Percentiles rank a stretch among this genome's conserved stretches.
Evolutionary conservation across 1,140 invertebrate genomes (phyloP).

Genomic region (Drosophila obscura): DNA sequence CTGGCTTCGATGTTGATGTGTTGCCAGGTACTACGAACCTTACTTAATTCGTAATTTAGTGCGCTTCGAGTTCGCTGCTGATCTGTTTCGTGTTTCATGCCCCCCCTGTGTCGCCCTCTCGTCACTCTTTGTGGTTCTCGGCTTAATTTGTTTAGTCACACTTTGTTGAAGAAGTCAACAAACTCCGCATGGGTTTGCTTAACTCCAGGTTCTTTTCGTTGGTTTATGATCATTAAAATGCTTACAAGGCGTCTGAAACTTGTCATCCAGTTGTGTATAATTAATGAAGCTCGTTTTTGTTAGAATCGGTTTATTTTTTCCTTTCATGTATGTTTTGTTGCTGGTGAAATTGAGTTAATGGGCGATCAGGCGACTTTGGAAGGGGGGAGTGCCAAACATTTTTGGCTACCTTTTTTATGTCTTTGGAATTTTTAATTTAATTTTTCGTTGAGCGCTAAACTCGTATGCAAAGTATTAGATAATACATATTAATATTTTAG

Average conservation of each 20-base stretch:
- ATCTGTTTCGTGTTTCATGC: constrained; percentile 30
- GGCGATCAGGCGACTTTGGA: not conserved
- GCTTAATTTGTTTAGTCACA: constrained; percentile 80
- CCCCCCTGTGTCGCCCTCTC: not conserved
- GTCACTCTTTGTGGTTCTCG: constrained; percentile 45
- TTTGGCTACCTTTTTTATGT: not conserved
- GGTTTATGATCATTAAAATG: constrained; percentile 67
- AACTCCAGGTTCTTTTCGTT: constrained; percentile 42
- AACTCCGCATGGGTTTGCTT: constrained; percentile 72
- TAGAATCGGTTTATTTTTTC: constrained; percentile 25
- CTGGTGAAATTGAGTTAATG: constrained; percentile 31
- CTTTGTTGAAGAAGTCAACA: constrained; percentile 81
- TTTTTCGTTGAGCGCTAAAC: not conserved
- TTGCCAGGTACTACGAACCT: constrained; percentile 45
- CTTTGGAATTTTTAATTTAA: not conserved
- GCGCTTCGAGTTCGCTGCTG: constrained; percentile 38
- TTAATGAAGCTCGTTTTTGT: constrained; percentile 64
- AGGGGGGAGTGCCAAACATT: no score
- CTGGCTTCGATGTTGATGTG: constrained; percentile 41
- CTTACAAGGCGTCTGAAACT: constrained; percentile 58
- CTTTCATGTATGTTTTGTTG: constrained; percentile 19
- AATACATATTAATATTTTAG: not conserved
- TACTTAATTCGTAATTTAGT: constrained; percentile 73
- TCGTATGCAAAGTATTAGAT: not conserved
- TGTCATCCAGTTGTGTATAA: constrained; percentile 67